A percentile compares a stretch with the other conserved stretches of the same genome.
Evolutionary conservation across 2,113 vertebrate genomes (phyloP).

Genomic region (Acrocephalus kingi): DNA sequence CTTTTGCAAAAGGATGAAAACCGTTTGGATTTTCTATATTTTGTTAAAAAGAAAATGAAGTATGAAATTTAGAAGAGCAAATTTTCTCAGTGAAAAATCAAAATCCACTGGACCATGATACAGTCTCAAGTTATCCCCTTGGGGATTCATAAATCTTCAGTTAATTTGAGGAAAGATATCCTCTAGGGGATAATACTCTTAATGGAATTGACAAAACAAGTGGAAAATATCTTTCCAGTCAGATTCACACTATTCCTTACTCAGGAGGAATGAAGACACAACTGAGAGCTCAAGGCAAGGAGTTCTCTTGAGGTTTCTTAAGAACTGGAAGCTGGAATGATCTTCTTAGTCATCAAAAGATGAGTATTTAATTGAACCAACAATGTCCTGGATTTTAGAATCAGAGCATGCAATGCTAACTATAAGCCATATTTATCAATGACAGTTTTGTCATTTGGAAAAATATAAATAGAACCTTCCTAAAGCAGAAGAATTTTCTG

Average conservation of each 20-base stretch:
- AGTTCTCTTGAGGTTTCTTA: background rate
- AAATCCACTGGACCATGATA: background rate
- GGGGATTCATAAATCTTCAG: background rate
- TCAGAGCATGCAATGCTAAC: background rate
- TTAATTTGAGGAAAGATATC: background rate
- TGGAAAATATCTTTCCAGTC: background rate
- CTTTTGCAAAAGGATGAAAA: background rate
- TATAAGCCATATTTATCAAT: background rate
- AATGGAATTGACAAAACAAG: constrained; percentile 17
- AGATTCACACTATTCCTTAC: background rate
- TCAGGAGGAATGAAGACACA: background rate
- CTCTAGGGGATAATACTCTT: background rate
- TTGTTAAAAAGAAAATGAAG: background rate
- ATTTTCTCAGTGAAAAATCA: background rate
- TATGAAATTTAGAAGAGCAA: background rate
- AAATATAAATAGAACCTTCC: background rate
- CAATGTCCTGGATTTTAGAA: background rate
- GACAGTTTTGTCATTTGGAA: background rate
- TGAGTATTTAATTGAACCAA: background rate
- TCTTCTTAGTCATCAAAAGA: background rate
- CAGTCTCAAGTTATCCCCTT: background rate
- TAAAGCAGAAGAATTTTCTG: background rate
- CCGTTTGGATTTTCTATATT: background rate
- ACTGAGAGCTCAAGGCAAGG: background rate
- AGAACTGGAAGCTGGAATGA: background rate